These are phyloP conservation scores for Copidosoma aretas DNA, from an alignment of 2,888 invertebrate species.

Conservation along the genomic window DNA sequence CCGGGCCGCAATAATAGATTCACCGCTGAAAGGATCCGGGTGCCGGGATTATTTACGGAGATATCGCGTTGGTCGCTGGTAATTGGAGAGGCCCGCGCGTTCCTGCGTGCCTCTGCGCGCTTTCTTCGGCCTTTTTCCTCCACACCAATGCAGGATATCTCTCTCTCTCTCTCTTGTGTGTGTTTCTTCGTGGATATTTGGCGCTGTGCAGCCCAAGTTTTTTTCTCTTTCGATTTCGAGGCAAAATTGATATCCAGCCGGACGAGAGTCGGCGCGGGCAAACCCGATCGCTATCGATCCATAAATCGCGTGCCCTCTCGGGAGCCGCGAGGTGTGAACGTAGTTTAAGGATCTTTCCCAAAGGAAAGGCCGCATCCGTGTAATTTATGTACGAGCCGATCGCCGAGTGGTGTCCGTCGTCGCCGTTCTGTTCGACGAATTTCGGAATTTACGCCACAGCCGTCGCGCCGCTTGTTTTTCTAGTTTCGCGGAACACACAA, in stretches of 20 bases:
- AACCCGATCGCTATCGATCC: conserved; percentile 31
- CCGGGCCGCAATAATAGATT: too few species aligned
- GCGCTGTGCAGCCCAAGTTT: too few species aligned
- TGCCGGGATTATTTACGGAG: conserved; percentile 28
- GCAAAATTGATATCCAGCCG: not conserved
- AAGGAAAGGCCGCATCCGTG: conserved; percentile 3
- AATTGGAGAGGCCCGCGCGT: not conserved
- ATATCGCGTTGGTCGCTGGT: conserved; percentile 1
- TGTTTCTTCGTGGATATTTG: too few species aligned
- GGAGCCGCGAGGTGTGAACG: conserved; percentile 40
- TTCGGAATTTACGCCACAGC: conserved; percentile 26
- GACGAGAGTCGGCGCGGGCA: not conserved
- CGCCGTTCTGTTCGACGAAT: conserved; percentile 23
- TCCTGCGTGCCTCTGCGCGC: not conserved
- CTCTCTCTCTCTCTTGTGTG: too few species aligned
- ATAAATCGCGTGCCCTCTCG: conserved; percentile 27
- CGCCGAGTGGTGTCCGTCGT: too few species aligned
- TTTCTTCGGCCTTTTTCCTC: too few species aligned
- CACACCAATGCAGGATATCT: too few species aligned
- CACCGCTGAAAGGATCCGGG: not conserved
- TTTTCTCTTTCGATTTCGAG: too few species aligned
- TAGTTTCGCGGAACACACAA: conserved; percentile 15
- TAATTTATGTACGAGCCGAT: conserved; percentile 22
- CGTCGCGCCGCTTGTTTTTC: conserved; percentile 9
- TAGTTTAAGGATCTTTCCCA: conserved; percentile 35